These are phyloP conservation scores for Ochotona princeps DNA, from an alignment of 2,113 vertebrate genomes.

Conservation along the genomic window DNA sequence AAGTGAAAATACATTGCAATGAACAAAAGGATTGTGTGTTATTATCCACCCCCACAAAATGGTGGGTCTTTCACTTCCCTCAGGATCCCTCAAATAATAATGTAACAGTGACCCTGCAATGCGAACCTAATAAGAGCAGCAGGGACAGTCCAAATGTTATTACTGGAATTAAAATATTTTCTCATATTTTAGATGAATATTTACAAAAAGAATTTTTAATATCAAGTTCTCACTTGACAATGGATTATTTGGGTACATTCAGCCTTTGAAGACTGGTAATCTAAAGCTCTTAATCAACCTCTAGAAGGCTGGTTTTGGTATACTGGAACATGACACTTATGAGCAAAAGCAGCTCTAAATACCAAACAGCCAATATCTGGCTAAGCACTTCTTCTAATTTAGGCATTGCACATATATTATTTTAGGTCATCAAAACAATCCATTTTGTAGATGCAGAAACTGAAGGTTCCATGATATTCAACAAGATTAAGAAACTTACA, in stretches of 20 bases:
- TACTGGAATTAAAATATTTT: slow-evolving; percentile 9
- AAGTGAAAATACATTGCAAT: background rate
- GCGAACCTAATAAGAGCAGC: background rate
- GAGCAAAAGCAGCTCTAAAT: slow-evolving; percentile 37
- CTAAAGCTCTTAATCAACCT: slow-evolving; percentile 30
- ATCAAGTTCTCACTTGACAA: slow-evolving; percentile 10
- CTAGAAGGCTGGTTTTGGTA: slow-evolving; percentile 36
- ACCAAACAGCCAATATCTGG: slow-evolving; percentile 6
- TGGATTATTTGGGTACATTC: background rate
- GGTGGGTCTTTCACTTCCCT: background rate
- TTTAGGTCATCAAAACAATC: slow-evolving; percentile 56
- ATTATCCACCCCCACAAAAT: slow-evolving; percentile 4
- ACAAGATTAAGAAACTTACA: slow-evolving; percentile 20
- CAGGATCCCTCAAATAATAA: background rate
- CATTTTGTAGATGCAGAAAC: slow-evolving; percentile 44
- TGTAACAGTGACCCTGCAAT: background rate
- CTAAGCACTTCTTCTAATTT: background rate
- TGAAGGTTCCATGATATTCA: slow-evolving; percentile 31
- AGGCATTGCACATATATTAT: background rate
- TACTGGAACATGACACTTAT: background rate
- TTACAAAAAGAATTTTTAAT: slow-evolving; percentile 42
- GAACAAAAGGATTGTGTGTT: background rate
- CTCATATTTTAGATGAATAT: slow-evolving; percentile 41
- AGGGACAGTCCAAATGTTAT: background rate
- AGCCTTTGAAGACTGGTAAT: slow-evolving; percentile 24